Evolutionary conservation across 2,113 vertebrate genomes (phyloP).

Genomic region (Morone saxatilis): DNA sequence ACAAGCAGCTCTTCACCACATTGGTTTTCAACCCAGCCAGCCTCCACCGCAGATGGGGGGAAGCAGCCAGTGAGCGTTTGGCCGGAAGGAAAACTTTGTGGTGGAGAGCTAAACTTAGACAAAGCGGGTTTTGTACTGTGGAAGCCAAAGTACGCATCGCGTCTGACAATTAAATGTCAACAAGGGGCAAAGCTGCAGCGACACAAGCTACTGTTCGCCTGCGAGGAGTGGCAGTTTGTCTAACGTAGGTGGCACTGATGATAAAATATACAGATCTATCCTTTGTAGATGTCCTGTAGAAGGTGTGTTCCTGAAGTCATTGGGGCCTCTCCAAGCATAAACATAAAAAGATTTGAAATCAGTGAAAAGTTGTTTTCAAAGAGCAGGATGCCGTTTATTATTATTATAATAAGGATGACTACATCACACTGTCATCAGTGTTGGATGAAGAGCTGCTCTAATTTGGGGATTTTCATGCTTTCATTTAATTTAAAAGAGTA

Average conservation of each 20-base stretch:
- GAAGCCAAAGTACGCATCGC: neutral
- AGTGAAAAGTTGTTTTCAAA: neutral
- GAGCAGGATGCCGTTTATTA: no score
- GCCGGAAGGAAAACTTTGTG: slow-evolving; percentile 6
- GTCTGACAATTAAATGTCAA: slow-evolving; percentile 28
- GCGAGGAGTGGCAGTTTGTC: slow-evolving; percentile 4
- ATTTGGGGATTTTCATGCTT: neutral
- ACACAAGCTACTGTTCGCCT: neutral
- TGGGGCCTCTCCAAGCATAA: neutral
- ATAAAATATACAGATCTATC: neutral
- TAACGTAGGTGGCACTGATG: neutral
- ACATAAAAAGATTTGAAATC: neutral
- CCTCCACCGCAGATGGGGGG: neutral
- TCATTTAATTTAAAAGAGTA: neutral
- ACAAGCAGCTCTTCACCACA: slow-evolving; percentile 19
- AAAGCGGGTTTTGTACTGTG: neutral
- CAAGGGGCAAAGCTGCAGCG: neutral
- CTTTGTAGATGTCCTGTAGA: slow-evolving; percentile 1
- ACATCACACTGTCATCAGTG: neutral
- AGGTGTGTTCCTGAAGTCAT: neutral
- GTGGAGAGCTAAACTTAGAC: slow-evolving; percentile 1
- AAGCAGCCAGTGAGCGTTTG: neutral
- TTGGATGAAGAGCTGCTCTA: neutral
- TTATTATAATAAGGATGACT: neutral
- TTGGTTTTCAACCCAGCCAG: neutral